These are phyloP conservation scores for Pachyramphus minor DNA, from an alignment of 2,113 vertebrate species.

Conservation along the genomic window DNA sequence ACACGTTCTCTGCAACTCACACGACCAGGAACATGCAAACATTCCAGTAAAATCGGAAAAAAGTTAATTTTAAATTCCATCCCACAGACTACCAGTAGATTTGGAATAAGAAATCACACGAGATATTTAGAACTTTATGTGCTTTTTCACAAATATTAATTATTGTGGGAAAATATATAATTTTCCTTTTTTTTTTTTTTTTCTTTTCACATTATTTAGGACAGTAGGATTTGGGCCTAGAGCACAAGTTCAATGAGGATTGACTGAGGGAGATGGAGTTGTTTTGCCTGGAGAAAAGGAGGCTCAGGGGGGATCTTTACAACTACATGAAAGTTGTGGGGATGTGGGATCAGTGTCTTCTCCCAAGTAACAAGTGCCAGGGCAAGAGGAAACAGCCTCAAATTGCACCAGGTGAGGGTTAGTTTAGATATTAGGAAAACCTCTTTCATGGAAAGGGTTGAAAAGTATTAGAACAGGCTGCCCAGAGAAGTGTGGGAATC, in stretches of 20 bases:
- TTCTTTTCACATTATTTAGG: neutral
- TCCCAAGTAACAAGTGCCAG: neutral
- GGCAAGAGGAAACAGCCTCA: neutral
- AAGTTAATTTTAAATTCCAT: neutral
- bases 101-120: neutral
- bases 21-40: neutral
- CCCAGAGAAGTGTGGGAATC: neutral
- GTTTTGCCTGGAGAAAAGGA: neutral
- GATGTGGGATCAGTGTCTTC: neutral
- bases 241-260: neutral
- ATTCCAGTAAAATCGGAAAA: neutral
- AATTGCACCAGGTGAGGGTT: neutral
- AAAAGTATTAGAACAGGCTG: neutral
- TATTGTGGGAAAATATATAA: neutral
- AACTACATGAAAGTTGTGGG: neutral
- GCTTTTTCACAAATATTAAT: neutral
- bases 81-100: neutral
- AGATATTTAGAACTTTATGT: neutral
- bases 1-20: neutral
- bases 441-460: neutral
- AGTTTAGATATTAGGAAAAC: neutral
- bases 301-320: accelerated
- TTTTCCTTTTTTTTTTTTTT: neutral
- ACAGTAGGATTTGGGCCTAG: neutral
- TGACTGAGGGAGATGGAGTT: neutral